Percentiles rank a stretch among this genome's conserved stretches.
Evolutionary conservation across 1,140 invertebrate genomes (phyloP).

Genomic region (Lepidurus apus): DNA sequence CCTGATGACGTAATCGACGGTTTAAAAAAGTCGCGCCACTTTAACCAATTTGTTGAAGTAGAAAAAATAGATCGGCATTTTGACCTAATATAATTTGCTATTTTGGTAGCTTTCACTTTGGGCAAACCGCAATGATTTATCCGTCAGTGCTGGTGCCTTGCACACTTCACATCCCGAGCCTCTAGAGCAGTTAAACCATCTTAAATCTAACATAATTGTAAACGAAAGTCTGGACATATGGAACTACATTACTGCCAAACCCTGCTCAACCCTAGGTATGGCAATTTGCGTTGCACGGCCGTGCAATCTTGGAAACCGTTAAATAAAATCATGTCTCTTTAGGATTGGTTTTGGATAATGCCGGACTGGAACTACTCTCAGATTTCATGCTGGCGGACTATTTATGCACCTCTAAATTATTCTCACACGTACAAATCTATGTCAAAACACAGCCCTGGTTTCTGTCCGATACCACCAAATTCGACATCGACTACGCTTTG

Average conservation of each 20-base stretch:
- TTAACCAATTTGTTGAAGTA: constrained; percentile 40
- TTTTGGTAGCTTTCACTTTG: constrained; percentile 51
- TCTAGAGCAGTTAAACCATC: constrained; percentile 55
- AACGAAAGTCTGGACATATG: constrained; percentile 60
- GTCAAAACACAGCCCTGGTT: constrained; percentile 93
- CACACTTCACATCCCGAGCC: constrained; percentile 53
- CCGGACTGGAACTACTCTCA: constrained; percentile 86
- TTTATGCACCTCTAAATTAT: constrained; percentile 60
- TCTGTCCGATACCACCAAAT: constrained; percentile 76
- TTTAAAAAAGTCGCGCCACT: constrained; percentile 41
- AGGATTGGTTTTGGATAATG: constrained; percentile 79
- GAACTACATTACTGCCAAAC: constrained; percentile 43
- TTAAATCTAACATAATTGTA: constrained; percentile 63
- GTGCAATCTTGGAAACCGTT: not conserved
- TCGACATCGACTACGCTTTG: constrained; percentile 32
- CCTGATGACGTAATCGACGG: constrained; percentile 44
- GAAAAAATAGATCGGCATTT: constrained; percentile 31
- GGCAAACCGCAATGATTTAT: constrained; percentile 80
- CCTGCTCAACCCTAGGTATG: constrained; percentile 41
- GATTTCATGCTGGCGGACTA: constrained; percentile 84
- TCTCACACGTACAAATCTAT: constrained; percentile 70
- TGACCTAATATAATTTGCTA: constrained; percentile 30
- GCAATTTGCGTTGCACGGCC: constrained; percentile 29
- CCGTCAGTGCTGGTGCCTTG: constrained; percentile 65
- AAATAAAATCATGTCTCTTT: not conserved